phyloP scores from a whole-genome alignment of 37 sponge, comb jelly and placozoan species.

The Chondrosia reniformis region DNA sequence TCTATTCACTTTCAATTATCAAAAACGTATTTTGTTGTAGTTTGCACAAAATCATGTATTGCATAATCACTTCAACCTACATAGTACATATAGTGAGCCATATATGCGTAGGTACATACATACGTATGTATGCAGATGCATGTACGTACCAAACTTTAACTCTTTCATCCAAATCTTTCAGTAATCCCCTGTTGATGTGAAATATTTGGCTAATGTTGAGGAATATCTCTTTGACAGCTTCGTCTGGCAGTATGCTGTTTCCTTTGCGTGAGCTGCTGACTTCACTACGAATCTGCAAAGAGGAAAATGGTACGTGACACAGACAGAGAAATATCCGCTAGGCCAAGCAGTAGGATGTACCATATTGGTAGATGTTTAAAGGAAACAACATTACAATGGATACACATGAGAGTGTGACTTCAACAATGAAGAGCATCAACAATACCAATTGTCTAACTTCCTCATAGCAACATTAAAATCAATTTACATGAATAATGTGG shows the following conservation, averaged over 20 bases:
- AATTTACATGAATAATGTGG: too few relatives aligned
- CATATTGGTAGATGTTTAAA: too few relatives aligned
- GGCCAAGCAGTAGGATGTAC: background rate
- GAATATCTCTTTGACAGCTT: conserved; percentile 45
- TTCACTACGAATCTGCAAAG: conserved; percentile 51
- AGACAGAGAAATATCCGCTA: background rate
- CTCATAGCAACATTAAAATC: background rate
- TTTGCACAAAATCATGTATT: background rate
- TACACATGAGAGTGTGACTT: background rate
- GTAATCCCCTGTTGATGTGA: conserved; percentile 48
- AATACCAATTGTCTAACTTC: too few relatives aligned
- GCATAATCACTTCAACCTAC: background rate
- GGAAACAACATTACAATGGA: background rate
- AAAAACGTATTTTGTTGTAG: background rate
- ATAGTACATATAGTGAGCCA: background rate
- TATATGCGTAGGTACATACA: background rate
- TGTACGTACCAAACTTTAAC: conserved; percentile 45
- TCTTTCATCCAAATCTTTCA: conserved; percentile 61
- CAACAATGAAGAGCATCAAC: too few relatives aligned
- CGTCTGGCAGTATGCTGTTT: conserved; percentile 52
- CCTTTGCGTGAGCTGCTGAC: conserved; percentile 35
- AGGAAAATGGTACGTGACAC: background rate
- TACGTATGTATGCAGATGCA: background rate
- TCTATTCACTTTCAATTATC: background rate
- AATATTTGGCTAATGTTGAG: conserved; percentile 59